Evolutionary conservation across 2,113 vertebrate species (phyloP).

Genomic region (Engystomops pustulosus): DNA sequence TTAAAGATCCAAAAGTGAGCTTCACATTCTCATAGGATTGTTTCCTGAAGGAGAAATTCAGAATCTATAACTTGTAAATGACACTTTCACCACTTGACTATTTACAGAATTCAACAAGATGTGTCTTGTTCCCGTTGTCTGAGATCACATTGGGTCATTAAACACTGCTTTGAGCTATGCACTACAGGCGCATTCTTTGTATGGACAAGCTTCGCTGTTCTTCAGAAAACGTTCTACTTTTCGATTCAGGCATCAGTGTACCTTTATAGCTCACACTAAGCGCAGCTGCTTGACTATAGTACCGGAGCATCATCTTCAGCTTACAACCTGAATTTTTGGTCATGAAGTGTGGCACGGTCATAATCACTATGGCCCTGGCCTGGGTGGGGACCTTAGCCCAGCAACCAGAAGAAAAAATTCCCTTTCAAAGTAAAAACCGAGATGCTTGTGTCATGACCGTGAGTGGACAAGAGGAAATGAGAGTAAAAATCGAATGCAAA

Average conservation of each 20-base stretch:
- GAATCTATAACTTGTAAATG: slow-evolving; percentile 64
- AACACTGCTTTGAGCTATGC: slow-evolving; percentile 63
- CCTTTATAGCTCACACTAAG: slow-evolving; percentile 74
- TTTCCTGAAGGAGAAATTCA: slow-evolving; percentile 61
- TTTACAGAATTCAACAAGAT: slow-evolving; percentile 62
- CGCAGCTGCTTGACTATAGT: slow-evolving; percentile 40
- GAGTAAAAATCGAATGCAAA: slow-evolving; percentile 74
- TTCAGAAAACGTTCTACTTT: slow-evolving; percentile 40
- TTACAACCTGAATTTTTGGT: neutral
- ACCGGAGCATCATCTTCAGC: neutral
- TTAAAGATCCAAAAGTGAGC: too few relatives aligned
- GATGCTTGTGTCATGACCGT: slow-evolving; percentile 75
- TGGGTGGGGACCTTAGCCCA: slow-evolving; percentile 70
- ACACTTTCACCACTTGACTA: slow-evolving; percentile 63
- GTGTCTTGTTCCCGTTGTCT: slow-evolving; percentile 64
- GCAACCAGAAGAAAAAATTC: slow-evolving; percentile 72
- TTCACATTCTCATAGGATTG: neutral
- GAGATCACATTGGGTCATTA: slow-evolving; percentile 58
- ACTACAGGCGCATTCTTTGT: slow-evolving; percentile 62
- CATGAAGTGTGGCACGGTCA: slow-evolving; percentile 74
- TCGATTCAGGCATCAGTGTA: slow-evolving; percentile 68
- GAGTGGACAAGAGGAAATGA: slow-evolving; percentile 70
- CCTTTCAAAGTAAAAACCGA: slow-evolving; percentile 75
- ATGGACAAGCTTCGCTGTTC: slow-evolving; percentile 61
- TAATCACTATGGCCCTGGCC: slow-evolving; percentile 70